Base-by-base conservation (phyloP, 2,797 vertebrate species). In the Numenius phaeopus region DNA sequence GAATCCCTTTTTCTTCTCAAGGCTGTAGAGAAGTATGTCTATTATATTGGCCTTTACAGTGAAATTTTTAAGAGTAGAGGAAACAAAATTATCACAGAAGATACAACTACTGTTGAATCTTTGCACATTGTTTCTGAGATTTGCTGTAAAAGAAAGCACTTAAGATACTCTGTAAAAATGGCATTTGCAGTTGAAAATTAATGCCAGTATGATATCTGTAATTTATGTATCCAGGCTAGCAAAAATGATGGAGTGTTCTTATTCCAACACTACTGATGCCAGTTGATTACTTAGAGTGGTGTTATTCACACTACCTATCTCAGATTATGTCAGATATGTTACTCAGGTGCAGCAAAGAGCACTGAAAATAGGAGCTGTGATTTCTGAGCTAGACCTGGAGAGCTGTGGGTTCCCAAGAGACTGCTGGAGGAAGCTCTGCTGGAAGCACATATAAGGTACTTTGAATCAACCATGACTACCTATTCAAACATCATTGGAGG, bases 71-170 rank as follows among this genome's bases (percentile, higher is more conserved):
- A 94, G 19, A 57, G 37, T 4, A 55, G 11, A 79, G 11, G 23
- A 94, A 94, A n/a, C 34, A 92, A 96, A 94, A 95, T 89, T 27
- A 77, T 76, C 40, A 70, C 42, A 44, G 52, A 66, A 95, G 52
- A 84, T 50, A 84, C 4, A 64, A 12, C 9, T 72, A 32, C 39
- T 64, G 30, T 72, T 94, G 87, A 86, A 55, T 77, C 32, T 85
- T 92, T 89, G 32, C 14, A 80, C 3, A 17, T 34, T 42, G 42
- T 88, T 92, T 92, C 50, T 84, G 77, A 89, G 32, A 78, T 81
- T 52, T 97, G 8, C 23, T 7, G 4, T 82, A 37, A 90, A 89
- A 95, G 22, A 79, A 59, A 80, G 3, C 22, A 57, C 23, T 93
- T 80, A 65, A 69, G 42, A 34, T 66, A 32, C 9, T 72, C 49